Percentiles rank a stretch among this genome's conserved stretches.
Evolutionary conservation across 2,797 vertebrate species (phyloP).

Genomic region (Loris lydekkerianus): DNA sequence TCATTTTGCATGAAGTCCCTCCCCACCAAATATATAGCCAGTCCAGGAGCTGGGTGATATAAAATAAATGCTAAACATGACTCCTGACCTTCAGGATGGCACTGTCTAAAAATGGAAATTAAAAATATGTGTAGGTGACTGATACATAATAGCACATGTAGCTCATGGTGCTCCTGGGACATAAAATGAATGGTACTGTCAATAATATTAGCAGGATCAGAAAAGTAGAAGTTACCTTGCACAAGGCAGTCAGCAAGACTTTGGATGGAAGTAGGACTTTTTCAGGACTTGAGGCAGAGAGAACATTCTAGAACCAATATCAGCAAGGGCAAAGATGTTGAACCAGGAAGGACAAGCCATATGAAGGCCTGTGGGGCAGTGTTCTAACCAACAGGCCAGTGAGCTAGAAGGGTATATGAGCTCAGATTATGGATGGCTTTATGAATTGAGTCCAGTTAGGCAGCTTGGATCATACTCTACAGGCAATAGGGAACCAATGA

Average conservation of each 20-base stretch:
- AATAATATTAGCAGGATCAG: background rate
- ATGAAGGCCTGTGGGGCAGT: background rate
- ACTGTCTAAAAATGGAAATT: constrained; percentile 55
- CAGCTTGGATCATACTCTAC: background rate
- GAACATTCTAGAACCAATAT: background rate
- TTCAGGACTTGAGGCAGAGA: constrained; percentile 21
- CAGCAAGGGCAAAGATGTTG: background rate
- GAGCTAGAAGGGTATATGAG: background rate
- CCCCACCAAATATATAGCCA: constrained; percentile 39
- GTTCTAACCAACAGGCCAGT: background rate
- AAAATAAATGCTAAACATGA: constrained; percentile 52
- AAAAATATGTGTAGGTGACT: constrained; percentile 29
- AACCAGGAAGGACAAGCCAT: background rate
- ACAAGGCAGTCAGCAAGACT: background rate
- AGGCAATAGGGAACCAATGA: background rate
- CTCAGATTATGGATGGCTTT: constrained; percentile 31
- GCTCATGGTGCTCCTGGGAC: background rate
- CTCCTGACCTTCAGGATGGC: constrained; percentile 7
- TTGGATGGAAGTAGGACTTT: background rate
- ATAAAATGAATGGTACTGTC: constrained; percentile 11
- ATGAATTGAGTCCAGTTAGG: background rate
- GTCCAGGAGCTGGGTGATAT: background rate
- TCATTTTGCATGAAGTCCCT: background rate
- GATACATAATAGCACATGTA: background rate
- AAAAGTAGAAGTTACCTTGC: background rate